A percentile compares a stretch with the other conserved stretches of the same genome.
phyloP scores from a whole-genome alignment of 1,140 invertebrate genomes.

The Lepidurus couesii region DNA sequence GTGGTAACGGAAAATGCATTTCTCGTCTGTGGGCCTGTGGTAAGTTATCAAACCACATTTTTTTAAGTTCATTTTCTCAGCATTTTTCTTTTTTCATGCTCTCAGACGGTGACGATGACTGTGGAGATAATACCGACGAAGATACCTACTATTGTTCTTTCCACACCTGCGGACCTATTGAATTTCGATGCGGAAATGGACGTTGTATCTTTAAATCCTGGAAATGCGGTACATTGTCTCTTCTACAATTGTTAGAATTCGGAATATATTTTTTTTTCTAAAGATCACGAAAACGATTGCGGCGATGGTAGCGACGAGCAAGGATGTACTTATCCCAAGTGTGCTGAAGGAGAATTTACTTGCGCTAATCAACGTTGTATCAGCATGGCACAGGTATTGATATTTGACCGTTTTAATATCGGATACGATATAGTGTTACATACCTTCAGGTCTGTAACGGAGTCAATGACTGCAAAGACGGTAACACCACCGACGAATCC shows the following conservation, averaged over 20 bases:
- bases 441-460: slow-evolving; percentile 73
- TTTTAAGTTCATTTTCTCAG: too few relatives aligned
- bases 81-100: too few relatives aligned
- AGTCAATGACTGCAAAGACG: slow-evolving; percentile 90
- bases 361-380: slow-evolving; percentile 88
- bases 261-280: too few relatives aligned
- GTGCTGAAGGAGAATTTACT: slow-evolving; percentile 87
- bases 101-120: slow-evolving; percentile 79
- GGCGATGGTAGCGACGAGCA: slow-evolving; percentile 81
- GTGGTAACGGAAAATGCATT: slow-evolving; percentile 90
- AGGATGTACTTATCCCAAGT: slow-evolving; percentile 82
- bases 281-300: slow-evolving; percentile 78
- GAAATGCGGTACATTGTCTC: slow-evolving; percentile 60
- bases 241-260: too few relatives aligned
- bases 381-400: slow-evolving; percentile 60
- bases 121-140: slow-evolving; percentile 91
- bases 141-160: slow-evolving; percentile 85
- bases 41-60: too few relatives aligned
- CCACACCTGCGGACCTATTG: slow-evolving; percentile 84
- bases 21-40: slow-evolving; percentile 91
- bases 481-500: slow-evolving; percentile 82
- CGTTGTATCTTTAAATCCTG: slow-evolving; percentile 91
- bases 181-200: slow-evolving; percentile 90
- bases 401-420: neutral
- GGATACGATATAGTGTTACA: slow-evolving; percentile 19